Evolutionary conservation across 2,888 invertebrate genomes (phyloP).

Genomic region (Melitaea athalia): DNA sequence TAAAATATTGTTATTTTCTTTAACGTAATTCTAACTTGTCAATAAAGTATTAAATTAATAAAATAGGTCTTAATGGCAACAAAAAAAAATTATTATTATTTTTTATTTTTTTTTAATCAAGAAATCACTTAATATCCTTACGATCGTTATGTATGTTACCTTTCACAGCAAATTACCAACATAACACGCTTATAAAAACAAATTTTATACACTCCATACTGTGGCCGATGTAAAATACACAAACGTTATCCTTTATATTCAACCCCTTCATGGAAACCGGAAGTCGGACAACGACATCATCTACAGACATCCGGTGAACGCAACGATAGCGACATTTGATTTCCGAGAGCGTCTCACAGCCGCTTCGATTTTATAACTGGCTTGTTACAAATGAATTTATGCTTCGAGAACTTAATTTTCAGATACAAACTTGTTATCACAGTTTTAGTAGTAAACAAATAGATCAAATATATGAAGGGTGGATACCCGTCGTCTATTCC

Average conservation of each 20-base stretch:
- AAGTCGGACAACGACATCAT: constrained; percentile 38
- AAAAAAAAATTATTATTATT: too few species aligned
- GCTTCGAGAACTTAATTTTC: background rate
- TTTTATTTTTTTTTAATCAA: too few species aligned
- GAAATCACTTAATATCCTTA: too few species aligned
- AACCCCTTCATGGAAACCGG: constrained; percentile 32
- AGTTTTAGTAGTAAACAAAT: too few species aligned
- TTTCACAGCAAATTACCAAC: too few species aligned
- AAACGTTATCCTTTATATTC: constrained; percentile 25
- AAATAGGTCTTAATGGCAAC: too few species aligned
- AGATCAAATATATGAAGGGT: too few species aligned
- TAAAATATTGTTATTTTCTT: too few species aligned
- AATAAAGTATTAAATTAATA: too few species aligned
- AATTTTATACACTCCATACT: background rate
- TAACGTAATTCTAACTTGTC: too few species aligned
- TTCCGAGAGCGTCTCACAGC: constrained; percentile 40
- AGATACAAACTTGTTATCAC: background rate
- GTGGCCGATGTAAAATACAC: constrained; percentile 21
- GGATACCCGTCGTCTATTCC: too few species aligned
- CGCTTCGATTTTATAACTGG: constrained; percentile 30
- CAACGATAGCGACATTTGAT: constrained; percentile 46
- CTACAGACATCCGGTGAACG: constrained; percentile 43
- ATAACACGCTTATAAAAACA: background rate
- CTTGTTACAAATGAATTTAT: constrained; percentile 14
- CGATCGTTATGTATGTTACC: too few species aligned